Conservation (phyloP, 2,888 invertebrate species). For the Stratiomys singularior region DNA sequence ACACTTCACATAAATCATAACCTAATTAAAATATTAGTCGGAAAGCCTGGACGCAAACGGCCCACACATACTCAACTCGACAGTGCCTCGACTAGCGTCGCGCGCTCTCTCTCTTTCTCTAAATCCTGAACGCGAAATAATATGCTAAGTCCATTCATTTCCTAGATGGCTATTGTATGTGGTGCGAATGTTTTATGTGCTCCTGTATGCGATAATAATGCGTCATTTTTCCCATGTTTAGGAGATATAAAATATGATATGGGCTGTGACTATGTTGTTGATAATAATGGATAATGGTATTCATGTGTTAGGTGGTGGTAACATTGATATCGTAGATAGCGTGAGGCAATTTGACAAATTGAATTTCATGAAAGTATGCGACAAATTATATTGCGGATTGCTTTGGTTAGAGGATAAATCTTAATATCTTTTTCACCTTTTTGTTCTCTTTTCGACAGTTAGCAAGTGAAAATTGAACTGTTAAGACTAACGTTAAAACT, state of each 20-base stretch:
- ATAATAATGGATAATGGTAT: constrained; percentile 14
- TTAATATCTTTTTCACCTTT: no score
- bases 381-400: no score
- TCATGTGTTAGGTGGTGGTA: constrained; percentile 11
- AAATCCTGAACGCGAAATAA: background rate
- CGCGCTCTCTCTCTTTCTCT: background rate
- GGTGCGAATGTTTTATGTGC: constrained; percentile 29
- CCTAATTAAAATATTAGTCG: constrained; percentile 46
- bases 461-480: no score
- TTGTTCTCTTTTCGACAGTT: no score
- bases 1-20: constrained; percentile 46
- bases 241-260: constrained; percentile 28
- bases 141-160: background rate
- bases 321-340: background rate
- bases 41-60: constrained; percentile 7
- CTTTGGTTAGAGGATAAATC: no score
- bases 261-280: constrained; percentile 8
- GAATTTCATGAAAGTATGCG: constrained; percentile 7
- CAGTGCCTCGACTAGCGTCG: no score
- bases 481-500: no score
- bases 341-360: background rate
- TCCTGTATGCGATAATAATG: constrained; percentile 33
- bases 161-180: constrained; percentile 3
- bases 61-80: background rate
- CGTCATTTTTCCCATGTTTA: constrained; percentile 36